Evolutionary conservation across 2,888 invertebrate species (phyloP).

Genomic region (Encarsia formosa): DNA sequence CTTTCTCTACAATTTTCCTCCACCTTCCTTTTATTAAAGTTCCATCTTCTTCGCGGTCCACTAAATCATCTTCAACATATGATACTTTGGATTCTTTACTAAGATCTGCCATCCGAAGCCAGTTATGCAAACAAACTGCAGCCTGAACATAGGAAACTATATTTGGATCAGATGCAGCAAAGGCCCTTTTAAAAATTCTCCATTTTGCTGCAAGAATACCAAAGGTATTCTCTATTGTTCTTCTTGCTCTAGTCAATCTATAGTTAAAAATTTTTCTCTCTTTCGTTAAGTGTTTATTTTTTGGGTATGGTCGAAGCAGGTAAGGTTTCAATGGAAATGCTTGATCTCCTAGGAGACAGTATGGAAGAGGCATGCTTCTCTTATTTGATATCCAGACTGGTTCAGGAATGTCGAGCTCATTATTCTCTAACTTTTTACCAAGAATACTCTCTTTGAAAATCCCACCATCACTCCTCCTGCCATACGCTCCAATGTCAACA

Average conservation of each 20-base stretch:
- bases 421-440: background rate
- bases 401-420: background rate
- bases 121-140: constrained; percentile 25
- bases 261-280: constrained; percentile 33
- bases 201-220: constrained; percentile 34
- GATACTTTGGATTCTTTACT: too few relatives aligned
- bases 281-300: constrained; percentile 32
- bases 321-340: constrained; percentile 34
- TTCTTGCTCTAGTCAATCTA: constrained; percentile 38
- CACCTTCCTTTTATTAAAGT: too few relatives aligned
- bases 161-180: constrained; percentile 14
- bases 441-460: background rate
- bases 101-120: background rate
- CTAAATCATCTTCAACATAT: too few relatives aligned
- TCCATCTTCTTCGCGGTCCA: too few relatives aligned
- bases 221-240: constrained; percentile 25
- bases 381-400: too few relatives aligned
- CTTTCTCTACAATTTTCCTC: too few relatives aligned
- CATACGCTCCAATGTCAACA: background rate
- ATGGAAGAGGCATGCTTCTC: too few relatives aligned
- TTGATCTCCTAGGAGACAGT: constrained; percentile 27
- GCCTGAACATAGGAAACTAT: constrained; percentile 14
- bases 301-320: constrained; percentile 35
- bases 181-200: constrained; percentile 30
- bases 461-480: background rate